Conservation (phyloP, 1,140 invertebrate species). For the Piezodorus guildinii region DNA sequence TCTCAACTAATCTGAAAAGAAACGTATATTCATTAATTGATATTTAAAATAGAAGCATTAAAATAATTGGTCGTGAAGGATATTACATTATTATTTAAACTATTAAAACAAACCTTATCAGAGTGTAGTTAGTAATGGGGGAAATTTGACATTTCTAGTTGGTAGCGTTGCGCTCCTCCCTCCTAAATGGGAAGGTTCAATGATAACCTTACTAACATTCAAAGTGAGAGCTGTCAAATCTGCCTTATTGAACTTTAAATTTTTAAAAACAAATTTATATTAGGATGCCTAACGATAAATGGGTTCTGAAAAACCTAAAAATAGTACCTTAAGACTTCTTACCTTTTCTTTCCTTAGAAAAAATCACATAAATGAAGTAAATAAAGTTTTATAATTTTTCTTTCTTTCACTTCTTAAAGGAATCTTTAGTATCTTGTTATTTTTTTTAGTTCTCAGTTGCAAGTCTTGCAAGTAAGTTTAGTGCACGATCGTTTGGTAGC, state of each 20-base stretch:
- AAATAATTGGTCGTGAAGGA: no score
- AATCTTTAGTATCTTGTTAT: neutral
- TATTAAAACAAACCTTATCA: no score
- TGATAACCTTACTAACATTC: neutral
- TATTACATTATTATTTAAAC: no score
- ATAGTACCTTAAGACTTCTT: neutral
- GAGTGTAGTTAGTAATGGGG: no score
- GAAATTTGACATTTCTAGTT: neutral
- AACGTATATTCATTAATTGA: no score
- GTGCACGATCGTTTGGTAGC: neutral
- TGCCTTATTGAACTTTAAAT: neutral
- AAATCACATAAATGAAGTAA: slow-evolving; percentile 3
- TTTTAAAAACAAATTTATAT: neutral
- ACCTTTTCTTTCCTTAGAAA: slow-evolving; percentile 1
- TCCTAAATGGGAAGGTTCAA: neutral
- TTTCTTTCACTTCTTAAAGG: neutral
- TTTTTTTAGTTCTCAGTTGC: neutral
- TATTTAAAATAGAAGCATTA: no score
- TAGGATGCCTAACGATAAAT: neutral
- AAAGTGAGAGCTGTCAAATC: neutral
- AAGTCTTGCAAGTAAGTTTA: slow-evolving; percentile 10
- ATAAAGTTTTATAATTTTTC: neutral
- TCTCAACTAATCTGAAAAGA: no score
- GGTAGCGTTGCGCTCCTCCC: neutral
- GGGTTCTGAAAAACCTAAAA: slow-evolving; percentile 1